Conservation (phyloP, 2,113 vertebrate species). For the Indri indri region DNA sequence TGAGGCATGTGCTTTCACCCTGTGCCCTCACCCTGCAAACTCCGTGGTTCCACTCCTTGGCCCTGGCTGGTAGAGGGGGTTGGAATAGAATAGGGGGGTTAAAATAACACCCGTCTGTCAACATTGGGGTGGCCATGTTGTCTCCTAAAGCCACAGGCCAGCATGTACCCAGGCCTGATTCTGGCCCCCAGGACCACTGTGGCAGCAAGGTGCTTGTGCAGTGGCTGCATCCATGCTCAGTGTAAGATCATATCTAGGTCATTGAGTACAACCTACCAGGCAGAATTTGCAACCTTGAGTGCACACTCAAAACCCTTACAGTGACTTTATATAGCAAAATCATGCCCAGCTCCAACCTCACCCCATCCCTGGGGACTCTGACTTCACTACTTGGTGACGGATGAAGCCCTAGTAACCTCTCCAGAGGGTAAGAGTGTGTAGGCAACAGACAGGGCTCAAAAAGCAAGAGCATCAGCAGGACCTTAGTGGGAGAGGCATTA, state of each 20-base stretch:
- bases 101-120: neutral
- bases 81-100: no score
- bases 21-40: fast-evolving
- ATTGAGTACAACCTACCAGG: neutral
- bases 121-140: no score
- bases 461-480: neutral
- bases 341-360: neutral
- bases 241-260: neutral
- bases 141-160: neutral
- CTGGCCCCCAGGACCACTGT: neutral
- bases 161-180: fast-evolving
- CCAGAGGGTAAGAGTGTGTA: neutral
- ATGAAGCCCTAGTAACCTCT: neutral
- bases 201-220: neutral
- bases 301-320: neutral
- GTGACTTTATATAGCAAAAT: neutral
- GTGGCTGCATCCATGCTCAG: fast-evolving
- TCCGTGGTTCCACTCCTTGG: fast-evolving
- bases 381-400: no score
- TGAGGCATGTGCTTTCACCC: no score
- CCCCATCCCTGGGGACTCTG: neutral
- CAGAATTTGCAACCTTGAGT: neutral
- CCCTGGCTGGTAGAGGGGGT: neutral
- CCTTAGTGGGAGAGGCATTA: neutral
- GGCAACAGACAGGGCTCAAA: neutral